Conservation (phyloP, 2,888 invertebrate genomes). For the Disparrhopalites patrizii region DNA sequence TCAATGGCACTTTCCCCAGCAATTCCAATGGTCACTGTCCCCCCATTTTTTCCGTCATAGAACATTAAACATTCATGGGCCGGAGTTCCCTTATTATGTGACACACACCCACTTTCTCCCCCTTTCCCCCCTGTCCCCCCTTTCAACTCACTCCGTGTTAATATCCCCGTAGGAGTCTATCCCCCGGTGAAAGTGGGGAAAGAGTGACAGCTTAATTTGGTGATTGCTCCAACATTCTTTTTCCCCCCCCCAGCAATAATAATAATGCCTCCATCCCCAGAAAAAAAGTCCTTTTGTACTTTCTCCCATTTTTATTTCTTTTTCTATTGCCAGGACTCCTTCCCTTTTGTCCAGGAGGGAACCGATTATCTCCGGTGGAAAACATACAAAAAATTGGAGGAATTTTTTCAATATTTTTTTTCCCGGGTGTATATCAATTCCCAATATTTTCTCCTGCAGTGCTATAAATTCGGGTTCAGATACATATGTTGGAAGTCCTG, state of each 20-base stretch:
- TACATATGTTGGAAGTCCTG: too few species aligned
- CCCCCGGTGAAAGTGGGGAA: too few species aligned
- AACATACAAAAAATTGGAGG: too few species aligned
- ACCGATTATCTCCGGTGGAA: not conserved
- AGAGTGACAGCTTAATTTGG: constrained; percentile 19
- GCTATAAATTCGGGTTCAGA: not conserved
- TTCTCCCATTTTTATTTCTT: too few species aligned
- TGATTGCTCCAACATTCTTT: constrained; percentile 1
- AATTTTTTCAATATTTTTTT: too few species aligned
- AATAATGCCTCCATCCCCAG: too few species aligned
- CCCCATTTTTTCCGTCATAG: constrained; percentile 2
- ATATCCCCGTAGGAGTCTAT: not conserved
- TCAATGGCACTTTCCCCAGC: too few species aligned
- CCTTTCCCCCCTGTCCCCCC: too few species aligned
- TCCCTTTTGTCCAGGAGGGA: not conserved
- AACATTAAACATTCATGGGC: constrained; percentile 7
- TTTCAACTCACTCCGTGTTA: too few species aligned
- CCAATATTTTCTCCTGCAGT: not conserved
- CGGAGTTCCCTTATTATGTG: not conserved
- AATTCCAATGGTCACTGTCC: too few species aligned
- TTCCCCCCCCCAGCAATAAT: not conserved
- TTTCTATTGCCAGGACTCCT: not conserved
- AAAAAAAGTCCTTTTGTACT: too few species aligned
- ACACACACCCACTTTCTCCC: not conserved
- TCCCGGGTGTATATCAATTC: not conserved